Base-by-base conservation (phyloP, 2,888 invertebrate genomes). In the Chelonus formosanus region DNA sequence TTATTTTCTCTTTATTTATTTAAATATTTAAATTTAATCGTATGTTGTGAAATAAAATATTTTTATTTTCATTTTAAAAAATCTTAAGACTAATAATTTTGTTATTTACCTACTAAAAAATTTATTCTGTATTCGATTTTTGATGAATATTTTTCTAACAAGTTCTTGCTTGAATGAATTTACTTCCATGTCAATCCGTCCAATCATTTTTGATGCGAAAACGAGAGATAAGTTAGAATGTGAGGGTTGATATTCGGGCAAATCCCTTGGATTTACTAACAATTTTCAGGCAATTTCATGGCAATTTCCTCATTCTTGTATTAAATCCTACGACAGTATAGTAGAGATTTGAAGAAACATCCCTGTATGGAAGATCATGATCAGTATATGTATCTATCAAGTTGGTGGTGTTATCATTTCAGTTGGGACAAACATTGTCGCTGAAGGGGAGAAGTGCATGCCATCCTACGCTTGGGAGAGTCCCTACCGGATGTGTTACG, bases 201-300 rank as follows among this genome's bases (percentile, higher is more conserved):
- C 61, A 61, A 61, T 61, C 53, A 61, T 40, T 40, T 53, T 61
- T 61, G 61, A 61, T 43, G 53, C 32, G 44, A 45, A 36, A 60
- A 10, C 47, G 56, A 45, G 36, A 63, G 52, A 45, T 44, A 45
- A 32, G 67, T 32, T 44, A 56, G 52, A 8, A 31, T 32, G 43
- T 1, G 54, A 43, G 34, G 43, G 35, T 10, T 3, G 45, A 67
- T 68, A 63, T 66, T 55, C 44, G 55, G 34, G 63, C 48, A 53
- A 45, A 56, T 59, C 57, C 64, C 58, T 36, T 44, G 64, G 63
- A 63, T 54, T 65, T 59, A 56, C 60, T 74, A 64, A 73, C 79
- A 77, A 79, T 81, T 80, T 78, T 76, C 76, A 71, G 67, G 76
- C 78, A 81, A 81, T 81, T 81, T 81, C 81, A 78, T 78, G 79